A percentile compares a stretch with the other conserved stretches of the same genome.
Evolutionary conservation across 2,797 vertebrate genomes (phyloP).

Genomic region (Syncerus caffer): DNA sequence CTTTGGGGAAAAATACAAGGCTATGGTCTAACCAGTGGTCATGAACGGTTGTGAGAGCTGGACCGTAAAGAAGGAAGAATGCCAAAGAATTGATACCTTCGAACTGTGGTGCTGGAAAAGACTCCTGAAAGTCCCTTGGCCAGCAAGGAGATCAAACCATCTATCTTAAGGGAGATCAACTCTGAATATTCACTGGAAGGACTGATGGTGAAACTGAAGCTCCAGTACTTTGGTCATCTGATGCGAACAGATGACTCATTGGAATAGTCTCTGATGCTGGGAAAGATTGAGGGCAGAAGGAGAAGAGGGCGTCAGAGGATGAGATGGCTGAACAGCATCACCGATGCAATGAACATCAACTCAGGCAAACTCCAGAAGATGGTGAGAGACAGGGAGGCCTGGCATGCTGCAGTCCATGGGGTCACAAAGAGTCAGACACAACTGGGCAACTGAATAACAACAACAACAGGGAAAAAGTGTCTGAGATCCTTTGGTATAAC

Average conservation of each 20-base stretch:
- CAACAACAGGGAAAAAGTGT: neutral
- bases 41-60: neutral
- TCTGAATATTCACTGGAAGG: neutral
- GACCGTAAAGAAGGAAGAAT: neutral
- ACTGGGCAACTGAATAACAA: neutral
- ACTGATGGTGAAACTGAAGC: neutral
- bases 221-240: neutral
- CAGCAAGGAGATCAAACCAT: neutral
- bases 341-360: neutral
- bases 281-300: neutral
- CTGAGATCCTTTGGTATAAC: neutral
- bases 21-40: neutral
- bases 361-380: neutral
- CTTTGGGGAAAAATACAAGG: neutral
- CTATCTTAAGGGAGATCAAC: neutral
- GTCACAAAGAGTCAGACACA: rapidly evolving
- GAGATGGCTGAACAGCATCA: neutral
- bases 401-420: neutral
- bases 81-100: neutral
- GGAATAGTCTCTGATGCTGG: neutral
- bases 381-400: neutral
- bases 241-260: neutral
- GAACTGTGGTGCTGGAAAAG: neutral
- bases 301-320: neutral
- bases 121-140: neutral